Evolutionary conservation across 2,888 invertebrate species (phyloP), one percentile per base, ranked within the genome.

Genomic region (Hemistola chrysoprasaria): DNA sequence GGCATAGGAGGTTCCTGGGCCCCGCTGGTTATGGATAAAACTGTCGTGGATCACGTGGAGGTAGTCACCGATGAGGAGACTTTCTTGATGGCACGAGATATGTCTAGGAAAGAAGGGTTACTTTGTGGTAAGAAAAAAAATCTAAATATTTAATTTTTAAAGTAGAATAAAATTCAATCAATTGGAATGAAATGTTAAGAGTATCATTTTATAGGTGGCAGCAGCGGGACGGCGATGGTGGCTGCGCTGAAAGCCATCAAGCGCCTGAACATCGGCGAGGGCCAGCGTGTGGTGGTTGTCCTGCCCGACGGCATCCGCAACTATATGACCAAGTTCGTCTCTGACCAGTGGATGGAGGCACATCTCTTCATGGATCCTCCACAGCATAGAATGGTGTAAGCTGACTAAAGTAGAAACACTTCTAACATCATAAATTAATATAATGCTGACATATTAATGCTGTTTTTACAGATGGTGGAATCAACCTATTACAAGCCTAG

Each of bases 231-330:
- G 6, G 94, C 94, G 1, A 84, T 97, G 83, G 80, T 83, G 40
- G 93, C 91, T 30, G 96, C 96, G 0, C 59, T 97, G 8, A 77
- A 92, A 71, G 88, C 91, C 0, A 95, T 94, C 0, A 93, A 93
- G 59, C 89, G 91, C 9, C 77, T 97, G 29, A 93, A 94, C 5
- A 40, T 72, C 40, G 92, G 92, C 53, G 94, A 93, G 0, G 95
- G 97, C 71, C 85, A 85, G 32, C 92, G 96, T 63, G 97, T 98
- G 0, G 94, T 98, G 0, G 74, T 99, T 24, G 56, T 75, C 11
- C 81, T 98, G 16, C 97, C 98, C 0, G 98, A 99, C 72, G 95
- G 97, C 30, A 94, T 99, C 51, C 91, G 98, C 47, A 99, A 99
- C 81, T 99, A 98, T 74, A 95, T 98, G 94, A 95, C 97, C 1